These are phyloP conservation scores for Dromas ardeola DNA, from an alignment of 2,113 vertebrate genomes.

Conservation along the genomic window DNA sequence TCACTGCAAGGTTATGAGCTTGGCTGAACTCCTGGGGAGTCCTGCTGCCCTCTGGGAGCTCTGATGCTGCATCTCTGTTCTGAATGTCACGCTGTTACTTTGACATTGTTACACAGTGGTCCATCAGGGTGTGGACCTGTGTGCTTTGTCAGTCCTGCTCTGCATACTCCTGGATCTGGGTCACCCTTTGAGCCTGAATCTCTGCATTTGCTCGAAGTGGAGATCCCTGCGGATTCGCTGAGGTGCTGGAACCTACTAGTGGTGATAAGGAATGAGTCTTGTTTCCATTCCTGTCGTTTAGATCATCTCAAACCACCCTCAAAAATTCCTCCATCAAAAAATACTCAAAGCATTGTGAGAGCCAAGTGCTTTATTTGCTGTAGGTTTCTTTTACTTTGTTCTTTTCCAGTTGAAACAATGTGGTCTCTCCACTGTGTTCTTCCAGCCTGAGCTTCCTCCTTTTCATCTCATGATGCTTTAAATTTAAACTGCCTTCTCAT, in stretches of 20 bases:
- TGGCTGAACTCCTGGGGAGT: not conserved
- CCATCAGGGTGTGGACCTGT: fast-evolving
- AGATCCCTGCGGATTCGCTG: fast-evolving
- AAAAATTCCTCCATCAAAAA: not conserved
- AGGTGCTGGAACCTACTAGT: not conserved
- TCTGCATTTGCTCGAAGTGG: fast-evolving
- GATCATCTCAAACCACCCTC: not conserved
- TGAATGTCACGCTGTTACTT: fast-evolving
- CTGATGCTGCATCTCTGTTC: fast-evolving
- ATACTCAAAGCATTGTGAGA: not conserved
- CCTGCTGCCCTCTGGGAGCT: not conserved
- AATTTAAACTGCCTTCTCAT: not conserved
- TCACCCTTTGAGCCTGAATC: not conserved
- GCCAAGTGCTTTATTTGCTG: not conserved
- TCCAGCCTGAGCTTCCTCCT: not conserved
- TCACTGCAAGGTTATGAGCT: not conserved
- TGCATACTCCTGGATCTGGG: not conserved
- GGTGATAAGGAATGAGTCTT: not conserved
- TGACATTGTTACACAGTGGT: not conserved
- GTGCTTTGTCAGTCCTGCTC: not conserved
- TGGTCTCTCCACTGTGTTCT: not conserved
- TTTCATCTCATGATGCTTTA: not conserved
- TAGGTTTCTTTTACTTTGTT: not conserved
- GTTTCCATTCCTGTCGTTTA: not conserved
- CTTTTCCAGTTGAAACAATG: not conserved